Evolutionary conservation across 2,888 invertebrate species (phyloP).

Genomic region (Ceriagrion tenellum): DNA sequence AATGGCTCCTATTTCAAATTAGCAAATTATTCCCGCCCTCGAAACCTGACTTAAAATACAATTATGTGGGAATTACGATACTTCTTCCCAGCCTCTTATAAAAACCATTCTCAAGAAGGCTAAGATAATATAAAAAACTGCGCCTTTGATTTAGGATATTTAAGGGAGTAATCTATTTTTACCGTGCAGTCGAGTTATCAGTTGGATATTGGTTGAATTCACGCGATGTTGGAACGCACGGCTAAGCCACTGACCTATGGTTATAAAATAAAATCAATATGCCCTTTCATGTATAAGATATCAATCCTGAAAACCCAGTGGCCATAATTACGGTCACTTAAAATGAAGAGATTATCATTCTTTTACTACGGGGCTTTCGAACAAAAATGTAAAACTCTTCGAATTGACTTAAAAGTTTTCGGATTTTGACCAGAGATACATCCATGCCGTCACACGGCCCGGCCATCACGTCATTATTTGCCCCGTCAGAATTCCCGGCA

Average conservation of each 20-base stretch:
- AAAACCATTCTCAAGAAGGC: neutral
- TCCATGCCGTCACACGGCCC: neutral
- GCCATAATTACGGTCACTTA: constrained; percentile 27
- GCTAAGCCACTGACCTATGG: constrained; percentile 11
- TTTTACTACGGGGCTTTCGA: neutral
- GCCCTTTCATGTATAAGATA: constrained; percentile 8
- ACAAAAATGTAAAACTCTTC: neutral
- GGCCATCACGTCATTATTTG: neutral
- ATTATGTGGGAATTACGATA: too few relatives aligned
- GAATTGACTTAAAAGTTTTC: neutral
- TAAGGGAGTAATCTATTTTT: neutral
- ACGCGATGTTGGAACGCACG: neutral
- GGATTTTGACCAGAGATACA: neutral
- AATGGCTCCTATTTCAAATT: too few relatives aligned
- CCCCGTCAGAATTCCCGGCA: neutral
- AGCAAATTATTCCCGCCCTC: too few relatives aligned
- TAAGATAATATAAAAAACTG: neutral
- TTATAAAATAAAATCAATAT: constrained; percentile 11
- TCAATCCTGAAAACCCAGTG: neutral
- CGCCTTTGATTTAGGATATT: neutral
- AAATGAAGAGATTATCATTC: constrained; percentile 36
- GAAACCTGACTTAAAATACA: too few relatives aligned
- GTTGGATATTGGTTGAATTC: neutral
- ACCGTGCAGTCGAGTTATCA: neutral
- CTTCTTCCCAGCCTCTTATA: too few relatives aligned